Evolutionary conservation across 2,888 invertebrate species (phyloP).

Genomic region (Bembecia ichneumoniformis): DNA sequence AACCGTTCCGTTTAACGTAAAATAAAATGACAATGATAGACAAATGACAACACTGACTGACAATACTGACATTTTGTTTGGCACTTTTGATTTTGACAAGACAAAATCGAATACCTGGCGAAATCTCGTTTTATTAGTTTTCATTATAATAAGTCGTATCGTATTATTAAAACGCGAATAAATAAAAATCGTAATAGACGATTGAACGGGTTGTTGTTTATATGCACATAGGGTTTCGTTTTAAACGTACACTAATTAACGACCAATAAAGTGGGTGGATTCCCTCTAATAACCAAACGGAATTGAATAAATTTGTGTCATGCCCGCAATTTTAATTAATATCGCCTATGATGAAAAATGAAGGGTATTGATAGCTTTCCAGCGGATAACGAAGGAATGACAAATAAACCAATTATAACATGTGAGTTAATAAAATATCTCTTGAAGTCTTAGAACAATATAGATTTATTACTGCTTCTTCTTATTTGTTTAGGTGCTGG

Average conservation of each 20-base stretch:
- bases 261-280: conserved; percentile 52
- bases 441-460: not conserved
- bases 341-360: conserved; percentile 70
- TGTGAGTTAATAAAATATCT: conserved; percentile 67
- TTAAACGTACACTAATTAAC: not conserved
- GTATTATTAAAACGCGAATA: not conserved
- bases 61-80: not conserved
- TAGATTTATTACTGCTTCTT: not conserved
- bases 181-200: not conserved
- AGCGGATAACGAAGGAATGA: conserved; percentile 72
- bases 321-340: conserved; percentile 45
- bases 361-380: conserved; percentile 70
- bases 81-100: too few species aligned
- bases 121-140: conserved; percentile 21
- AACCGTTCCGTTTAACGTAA: too few species aligned
- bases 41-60: too few species aligned
- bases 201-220: not conserved
- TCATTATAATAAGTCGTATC: not conserved
- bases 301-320: conserved; percentile 49
- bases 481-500: conserved; percentile 78
- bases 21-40: too few species aligned
- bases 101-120: too few species aligned
- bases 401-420: conserved; percentile 81
- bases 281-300: conserved; percentile 25
- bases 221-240: not conserved